Evolutionary conservation across 1,140 invertebrate genomes (phyloP).

Genomic region (Melitaea cinxia): DNA sequence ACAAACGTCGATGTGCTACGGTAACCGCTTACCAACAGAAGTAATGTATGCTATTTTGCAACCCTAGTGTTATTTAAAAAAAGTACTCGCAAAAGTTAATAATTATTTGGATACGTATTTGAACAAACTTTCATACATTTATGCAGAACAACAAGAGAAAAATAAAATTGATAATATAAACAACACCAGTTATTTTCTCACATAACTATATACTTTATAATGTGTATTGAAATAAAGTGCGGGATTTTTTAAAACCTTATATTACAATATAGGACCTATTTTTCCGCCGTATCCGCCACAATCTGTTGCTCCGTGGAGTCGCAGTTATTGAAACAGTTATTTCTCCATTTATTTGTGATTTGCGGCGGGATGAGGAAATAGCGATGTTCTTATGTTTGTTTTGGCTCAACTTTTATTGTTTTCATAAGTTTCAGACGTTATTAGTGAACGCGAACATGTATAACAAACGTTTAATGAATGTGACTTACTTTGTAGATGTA

Average conservation of each 20-base stretch:
- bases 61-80: no score
- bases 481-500: no score
- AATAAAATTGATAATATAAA: background rate
- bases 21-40: no score
- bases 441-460: background rate
- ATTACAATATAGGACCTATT: background rate
- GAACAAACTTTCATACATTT: no score
- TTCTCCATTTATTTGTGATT: constrained; percentile 16
- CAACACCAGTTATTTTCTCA: background rate
- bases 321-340: constrained; percentile 27
- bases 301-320: constrained; percentile 18
- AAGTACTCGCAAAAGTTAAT: no score
- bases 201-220: background rate
- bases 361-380: constrained; percentile 15
- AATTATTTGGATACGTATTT: no score
- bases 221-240: background rate
- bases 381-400: constrained; percentile 22
- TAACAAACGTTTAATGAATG: background rate
- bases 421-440: background rate
- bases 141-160: background rate
- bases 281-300: background rate
- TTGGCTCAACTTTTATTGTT: constrained; percentile 5
- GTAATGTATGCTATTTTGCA: no score
- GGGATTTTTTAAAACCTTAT: background rate
- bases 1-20: no score